Percentiles rank a stretch among this genome's conserved stretches.
phyloP scores from a whole-genome alignment of 2,797 vertebrate genomes.

The Avahi laniger region DNA sequence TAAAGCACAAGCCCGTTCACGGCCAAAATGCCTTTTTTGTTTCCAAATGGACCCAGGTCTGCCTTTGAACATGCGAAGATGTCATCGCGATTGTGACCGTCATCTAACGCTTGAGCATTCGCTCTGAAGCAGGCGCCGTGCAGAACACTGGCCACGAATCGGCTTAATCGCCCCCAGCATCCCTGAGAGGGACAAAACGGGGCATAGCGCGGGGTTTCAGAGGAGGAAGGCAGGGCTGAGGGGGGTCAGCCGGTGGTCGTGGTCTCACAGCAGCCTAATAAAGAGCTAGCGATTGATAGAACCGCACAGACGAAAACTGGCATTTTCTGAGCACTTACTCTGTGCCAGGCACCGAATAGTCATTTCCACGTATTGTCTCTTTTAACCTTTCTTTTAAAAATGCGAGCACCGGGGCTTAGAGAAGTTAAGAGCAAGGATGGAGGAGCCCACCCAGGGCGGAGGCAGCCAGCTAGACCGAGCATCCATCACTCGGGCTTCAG shows the following conservation, averaged over 20 bases:
- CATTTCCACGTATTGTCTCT: rapidly evolving
- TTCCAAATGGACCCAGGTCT: neutral
- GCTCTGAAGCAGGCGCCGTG: no score
- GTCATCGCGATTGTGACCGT: rapidly evolving
- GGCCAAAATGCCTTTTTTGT: neutral
- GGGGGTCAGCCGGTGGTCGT: neutral
- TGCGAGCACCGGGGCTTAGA: neutral
- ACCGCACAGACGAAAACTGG: rapidly evolving
- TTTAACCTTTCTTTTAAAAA: neutral
- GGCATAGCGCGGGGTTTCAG: rapidly evolving
- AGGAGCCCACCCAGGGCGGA: rapidly evolving
- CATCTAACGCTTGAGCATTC: rapidly evolving
- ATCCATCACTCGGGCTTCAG: neutral
- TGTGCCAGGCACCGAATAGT: rapidly evolving
- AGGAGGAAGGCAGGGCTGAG: neutral
- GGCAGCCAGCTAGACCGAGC: neutral
- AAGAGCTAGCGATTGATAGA: rapidly evolving
- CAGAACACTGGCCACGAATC: rapidly evolving
- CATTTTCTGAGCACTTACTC: neutral
- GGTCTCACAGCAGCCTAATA: no score
- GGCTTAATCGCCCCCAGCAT: rapidly evolving
- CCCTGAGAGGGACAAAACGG: neutral
- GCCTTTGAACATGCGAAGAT: neutral
- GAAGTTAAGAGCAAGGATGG: neutral
- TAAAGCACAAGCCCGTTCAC: neutral